Evolutionary conservation across 2,888 invertebrate species (phyloP).

Genomic region (Tortrix viridana): DNA sequence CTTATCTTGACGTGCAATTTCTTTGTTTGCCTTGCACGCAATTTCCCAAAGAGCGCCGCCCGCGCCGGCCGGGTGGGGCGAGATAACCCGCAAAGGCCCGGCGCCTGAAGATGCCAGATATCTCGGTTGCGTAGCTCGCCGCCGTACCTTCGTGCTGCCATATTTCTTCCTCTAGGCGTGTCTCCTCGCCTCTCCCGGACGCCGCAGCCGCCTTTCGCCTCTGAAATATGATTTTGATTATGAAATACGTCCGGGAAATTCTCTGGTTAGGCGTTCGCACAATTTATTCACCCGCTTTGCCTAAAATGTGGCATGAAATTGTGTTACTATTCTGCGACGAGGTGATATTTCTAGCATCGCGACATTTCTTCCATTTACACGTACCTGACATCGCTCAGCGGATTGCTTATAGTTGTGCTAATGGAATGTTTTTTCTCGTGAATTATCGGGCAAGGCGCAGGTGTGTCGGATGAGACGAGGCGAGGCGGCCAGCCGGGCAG

Average conservation of each 20-base stretch:
- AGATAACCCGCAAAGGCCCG: constrained; percentile 67
- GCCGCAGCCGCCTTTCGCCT: constrained; percentile 50
- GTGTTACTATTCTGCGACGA: constrained; percentile 44
- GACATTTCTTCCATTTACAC: constrained; percentile 41
- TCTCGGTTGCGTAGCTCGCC: constrained; percentile 50
- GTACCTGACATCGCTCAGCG: constrained; percentile 29
- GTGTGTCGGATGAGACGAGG: constrained; percentile 50
- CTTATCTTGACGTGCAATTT: constrained; percentile 74
- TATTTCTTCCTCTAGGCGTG: constrained; percentile 57
- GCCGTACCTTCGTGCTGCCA: constrained; percentile 47
- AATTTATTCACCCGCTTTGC: constrained; percentile 52
- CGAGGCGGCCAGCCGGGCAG: constrained; percentile 56
- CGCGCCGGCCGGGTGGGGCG: constrained; percentile 48
- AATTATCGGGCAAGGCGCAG: constrained; percentile 45
- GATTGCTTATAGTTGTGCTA: constrained; percentile 36
- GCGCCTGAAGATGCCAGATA: constrained; percentile 70
- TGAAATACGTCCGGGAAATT: constrained; percentile 62
- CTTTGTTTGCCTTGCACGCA: constrained; percentile 78
- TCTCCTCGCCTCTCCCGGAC: constrained; percentile 50
- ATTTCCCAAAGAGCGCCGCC: constrained; percentile 70
- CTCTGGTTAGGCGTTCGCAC: constrained; percentile 52
- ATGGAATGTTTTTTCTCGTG: constrained; percentile 38
- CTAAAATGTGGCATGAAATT: constrained; percentile 52
- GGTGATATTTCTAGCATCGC: constrained; percentile 33
- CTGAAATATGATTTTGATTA: constrained; percentile 69